Percentiles rank a stretch among this genome's conserved stretches.
Conservation (phyloP, 2,113 vertebrate species). For the Lontra canadensis region DNA sequence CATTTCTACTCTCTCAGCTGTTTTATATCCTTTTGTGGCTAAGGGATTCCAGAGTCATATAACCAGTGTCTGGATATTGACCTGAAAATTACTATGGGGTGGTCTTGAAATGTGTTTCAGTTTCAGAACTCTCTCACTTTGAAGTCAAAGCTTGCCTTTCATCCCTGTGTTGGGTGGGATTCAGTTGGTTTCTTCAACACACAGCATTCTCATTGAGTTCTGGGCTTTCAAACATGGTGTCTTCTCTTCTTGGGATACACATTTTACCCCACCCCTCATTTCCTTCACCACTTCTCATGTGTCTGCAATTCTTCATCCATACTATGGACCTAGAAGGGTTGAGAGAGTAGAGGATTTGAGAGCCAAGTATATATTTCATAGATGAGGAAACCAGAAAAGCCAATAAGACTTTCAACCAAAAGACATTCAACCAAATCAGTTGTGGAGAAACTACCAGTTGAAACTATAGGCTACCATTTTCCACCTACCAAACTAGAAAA, state of each 20-base stretch:
- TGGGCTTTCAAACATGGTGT: not conserved
- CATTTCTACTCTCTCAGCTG: not conserved
- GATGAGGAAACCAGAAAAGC: not conserved
- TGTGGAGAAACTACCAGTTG: not conserved
- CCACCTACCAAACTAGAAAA: not conserved
- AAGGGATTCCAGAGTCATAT: not conserved
- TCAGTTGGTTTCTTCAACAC: not conserved
- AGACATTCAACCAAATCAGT: not conserved
- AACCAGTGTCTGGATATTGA: not conserved
- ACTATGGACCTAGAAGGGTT: not conserved
- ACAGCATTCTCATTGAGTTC: not conserved
- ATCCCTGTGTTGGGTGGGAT: no score
- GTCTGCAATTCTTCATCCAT: not conserved
- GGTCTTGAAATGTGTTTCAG: not conserved
- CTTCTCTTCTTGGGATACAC: not conserved
- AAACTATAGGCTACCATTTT: not conserved
- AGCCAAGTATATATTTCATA: not conserved
- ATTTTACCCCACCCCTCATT: not conserved
- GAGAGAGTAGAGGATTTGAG: not conserved
- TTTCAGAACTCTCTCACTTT: not conserved
- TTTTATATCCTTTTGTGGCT: not conserved
- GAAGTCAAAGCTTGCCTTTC: not conserved
- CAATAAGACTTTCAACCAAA: not conserved
- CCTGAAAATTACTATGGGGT: not conserved
- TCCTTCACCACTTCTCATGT: not conserved